phyloP scores from a whole-genome alignment of 2,797 vertebrate genomes.

The Chloroceryle amazona region DNA sequence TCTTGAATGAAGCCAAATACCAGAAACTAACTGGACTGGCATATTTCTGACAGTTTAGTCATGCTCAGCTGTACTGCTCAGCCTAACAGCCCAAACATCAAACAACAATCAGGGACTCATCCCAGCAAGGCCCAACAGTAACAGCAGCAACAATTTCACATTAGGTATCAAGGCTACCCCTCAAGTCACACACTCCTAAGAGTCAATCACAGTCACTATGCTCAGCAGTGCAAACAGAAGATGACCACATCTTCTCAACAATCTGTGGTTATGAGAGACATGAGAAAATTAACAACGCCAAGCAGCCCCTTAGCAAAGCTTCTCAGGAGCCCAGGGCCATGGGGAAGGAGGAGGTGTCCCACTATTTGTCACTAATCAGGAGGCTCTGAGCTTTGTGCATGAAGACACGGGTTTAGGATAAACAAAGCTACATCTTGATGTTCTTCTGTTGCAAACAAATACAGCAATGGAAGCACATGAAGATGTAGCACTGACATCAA shows the following conservation, averaged over 20 bases:
- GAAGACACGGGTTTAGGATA: neutral
- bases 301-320: neutral
- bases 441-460: neutral
- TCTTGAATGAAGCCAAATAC: neutral
- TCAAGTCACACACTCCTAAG: accelerated
- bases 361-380: neutral
- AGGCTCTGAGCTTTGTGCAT: neutral
- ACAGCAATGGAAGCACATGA: neutral
- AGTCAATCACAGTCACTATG: neutral
- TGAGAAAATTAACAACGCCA: neutral
- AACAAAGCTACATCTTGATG: neutral
- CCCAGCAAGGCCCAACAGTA: neutral
- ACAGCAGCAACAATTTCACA: neutral
- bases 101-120: neutral
- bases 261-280: accelerated
- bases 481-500: too few species aligned
- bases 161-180: neutral
- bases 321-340: neutral
- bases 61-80: neutral
- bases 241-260: neutral
- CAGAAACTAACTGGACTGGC: neutral
- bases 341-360: neutral
- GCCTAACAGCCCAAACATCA: neutral
- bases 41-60: neutral
- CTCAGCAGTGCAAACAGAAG: neutral